Evolutionary conservation across 1,140 invertebrate species (phyloP).

Genomic region (Drosophila nigromelanica): DNA sequence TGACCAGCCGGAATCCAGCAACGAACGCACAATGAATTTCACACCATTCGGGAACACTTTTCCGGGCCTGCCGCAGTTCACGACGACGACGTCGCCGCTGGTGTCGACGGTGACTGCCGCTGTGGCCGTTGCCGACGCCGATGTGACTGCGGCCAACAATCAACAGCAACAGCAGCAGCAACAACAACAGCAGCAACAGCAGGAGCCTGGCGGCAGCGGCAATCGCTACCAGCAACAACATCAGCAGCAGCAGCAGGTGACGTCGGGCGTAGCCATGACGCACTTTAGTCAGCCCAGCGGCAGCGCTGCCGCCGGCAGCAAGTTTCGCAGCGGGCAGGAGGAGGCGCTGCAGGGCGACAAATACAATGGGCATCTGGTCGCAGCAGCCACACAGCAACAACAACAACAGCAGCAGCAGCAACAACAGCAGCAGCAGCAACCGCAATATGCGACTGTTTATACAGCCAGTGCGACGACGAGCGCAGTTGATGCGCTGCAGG

Average conservation of each 20-base stretch:
- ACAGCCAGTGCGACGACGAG: conserved; percentile 55
- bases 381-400: conserved; percentile 55
- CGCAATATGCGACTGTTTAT: conserved; percentile 72
- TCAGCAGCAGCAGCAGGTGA: conserved; percentile 53
- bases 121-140: conserved; percentile 50
- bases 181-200: conserved; percentile 42
- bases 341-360: conserved; percentile 66
- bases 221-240: conserved; percentile 75
- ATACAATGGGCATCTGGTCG: conserved; percentile 79
- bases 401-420: conserved; percentile 40
- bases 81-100: conserved; percentile 84
- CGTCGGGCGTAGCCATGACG: conserved; percentile 60
- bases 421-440: conserved; percentile 57
- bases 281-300: conserved; percentile 73
- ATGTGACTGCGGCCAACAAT: conserved; percentile 60
- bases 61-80: conserved; percentile 87
- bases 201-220: conserved; percentile 45
- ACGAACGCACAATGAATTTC: conserved; percentile 87
- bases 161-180: conserved; percentile 68
- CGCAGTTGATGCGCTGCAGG: conserved; percentile 58
- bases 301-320: conserved; percentile 38
- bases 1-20: not conserved
- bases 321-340: conserved; percentile 64
- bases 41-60: conserved; percentile 88
- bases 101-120: conserved; percentile 76